Conservation (phyloP, 2,888 invertebrate genomes). For the Catocala fraxini region DNA sequence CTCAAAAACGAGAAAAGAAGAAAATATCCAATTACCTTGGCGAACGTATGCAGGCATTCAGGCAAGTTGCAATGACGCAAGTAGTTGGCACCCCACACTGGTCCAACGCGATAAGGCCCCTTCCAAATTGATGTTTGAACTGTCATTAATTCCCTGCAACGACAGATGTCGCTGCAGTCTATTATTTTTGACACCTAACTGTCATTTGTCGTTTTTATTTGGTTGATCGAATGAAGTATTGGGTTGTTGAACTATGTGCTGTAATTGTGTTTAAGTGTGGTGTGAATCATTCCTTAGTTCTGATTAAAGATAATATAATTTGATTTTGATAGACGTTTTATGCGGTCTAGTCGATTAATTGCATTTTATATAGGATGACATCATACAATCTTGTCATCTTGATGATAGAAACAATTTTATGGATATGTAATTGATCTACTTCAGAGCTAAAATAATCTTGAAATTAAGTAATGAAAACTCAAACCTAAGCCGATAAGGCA, state of each 20-base stretch:
- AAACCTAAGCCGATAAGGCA: too few species aligned
- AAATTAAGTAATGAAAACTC: too few species aligned
- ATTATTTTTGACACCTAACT: slow-evolving; percentile 85
- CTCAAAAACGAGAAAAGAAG: slow-evolving; percentile 39
- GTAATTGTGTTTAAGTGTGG: slow-evolving; percentile 35
- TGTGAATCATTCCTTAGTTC: slow-evolving; percentile 18
- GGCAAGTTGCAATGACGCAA: slow-evolving; percentile 46
- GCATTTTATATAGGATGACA: too few species aligned
- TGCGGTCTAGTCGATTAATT: too few species aligned
- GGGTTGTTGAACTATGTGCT: slow-evolving; percentile 53
- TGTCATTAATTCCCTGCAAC: slow-evolving; percentile 80
- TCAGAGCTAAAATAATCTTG: too few species aligned
- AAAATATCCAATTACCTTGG: slow-evolving; percentile 65
- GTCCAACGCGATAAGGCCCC: slow-evolving; percentile 74
- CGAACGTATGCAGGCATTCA: slow-evolving; percentile 58
- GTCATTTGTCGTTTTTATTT: slow-evolving; percentile 79
- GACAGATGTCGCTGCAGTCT: slow-evolving; percentile 83
- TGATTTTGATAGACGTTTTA: slow-evolving; percentile 25
- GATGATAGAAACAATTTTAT: too few species aligned
- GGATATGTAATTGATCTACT: too few species aligned
- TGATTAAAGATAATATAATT: slow-evolving; percentile 35
- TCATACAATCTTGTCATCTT: too few species aligned
- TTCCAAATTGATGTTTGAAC: slow-evolving; percentile 84
- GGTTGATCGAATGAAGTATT: slow-evolving; percentile 65
- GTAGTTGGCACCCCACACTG: slow-evolving; percentile 73